A percentile compares a stretch with the other conserved stretches of the same genome.
phyloP scores from a whole-genome alignment of 2,888 invertebrate genomes.

The Orthosia incerta region DNA sequence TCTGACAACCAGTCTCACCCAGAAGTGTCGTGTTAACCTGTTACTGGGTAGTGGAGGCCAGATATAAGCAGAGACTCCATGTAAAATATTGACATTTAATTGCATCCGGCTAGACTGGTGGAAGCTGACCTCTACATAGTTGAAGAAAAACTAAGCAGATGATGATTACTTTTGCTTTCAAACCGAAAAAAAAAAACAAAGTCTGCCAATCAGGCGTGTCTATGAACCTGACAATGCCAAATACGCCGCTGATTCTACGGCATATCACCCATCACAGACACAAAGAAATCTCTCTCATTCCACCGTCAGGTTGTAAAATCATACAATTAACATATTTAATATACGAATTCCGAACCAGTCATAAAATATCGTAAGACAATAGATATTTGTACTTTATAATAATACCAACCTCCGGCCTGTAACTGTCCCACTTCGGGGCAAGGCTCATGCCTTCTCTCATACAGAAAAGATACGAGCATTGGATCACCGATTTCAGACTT shows the following conservation, averaged over 20 bases:
- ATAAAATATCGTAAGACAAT: slow-evolving; percentile 42
- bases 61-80: background rate
- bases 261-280: slow-evolving; percentile 16
- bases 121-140: background rate
- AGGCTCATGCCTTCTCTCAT: too few species aligned
- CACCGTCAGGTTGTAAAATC: slow-evolving; percentile 33
- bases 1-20: too few species aligned
- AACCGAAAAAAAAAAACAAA: background rate
- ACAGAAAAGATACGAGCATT: too few species aligned
- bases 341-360: slow-evolving; percentile 9
- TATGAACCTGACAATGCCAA: background rate
- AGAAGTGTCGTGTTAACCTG: background rate
- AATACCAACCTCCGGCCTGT: too few species aligned
- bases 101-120: background rate
- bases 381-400: background rate
- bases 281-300: slow-evolving; percentile 44
- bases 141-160: background rate
- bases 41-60: background rate
- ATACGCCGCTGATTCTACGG: background rate
- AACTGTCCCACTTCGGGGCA: too few species aligned
- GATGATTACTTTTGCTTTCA: background rate
- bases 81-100: background rate
- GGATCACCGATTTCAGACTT: too few species aligned
- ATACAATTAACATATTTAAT: slow-evolving; percentile 51
- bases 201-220: background rate